Base-by-base conservation (phyloP, 2,797 vertebrate species). In the Alosa sapidissima region DNA sequence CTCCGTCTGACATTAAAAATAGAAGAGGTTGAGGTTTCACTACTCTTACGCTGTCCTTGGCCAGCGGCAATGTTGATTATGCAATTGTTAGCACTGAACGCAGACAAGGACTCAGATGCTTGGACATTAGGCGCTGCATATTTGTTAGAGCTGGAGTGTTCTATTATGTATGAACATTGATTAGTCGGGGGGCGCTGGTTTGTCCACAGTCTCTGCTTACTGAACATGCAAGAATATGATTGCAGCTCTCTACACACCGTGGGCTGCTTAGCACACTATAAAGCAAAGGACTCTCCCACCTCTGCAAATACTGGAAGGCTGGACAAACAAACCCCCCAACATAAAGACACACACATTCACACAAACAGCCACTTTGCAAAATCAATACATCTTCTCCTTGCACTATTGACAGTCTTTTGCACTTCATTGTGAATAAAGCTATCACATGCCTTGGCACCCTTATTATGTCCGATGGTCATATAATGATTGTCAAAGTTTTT, bases 151-250 rank as follows among this genome's bases (percentile, higher is more conserved):
- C 16, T 19, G 72, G 72, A 45, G 36, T 47, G 72, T 5, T 78
- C 72, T 47, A 78, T 78, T 78, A 78, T 78, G 72, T 7, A 78
- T 78, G 72, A 78, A 45, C 13, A 78, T 78, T 78, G 72, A 78
- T 78, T 78, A n/a, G 41, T 47, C 16, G 19, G 41, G 33, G 68
- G 11, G 13, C 65, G 36, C 28, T 45, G 33, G 33, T 75, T 75
- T 5, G 68, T 75, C 14, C 68, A 75, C 68, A 75, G 41, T 28
- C 72, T 78, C 16, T 45, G 72, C 16, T 14, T 21, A 9, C 14
- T 21, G 72, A 78, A 47, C 72, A 47, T 21, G 72, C 4, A 19
- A 19, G 36, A 75, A 14, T 75, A 47, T 21, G 19, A 78, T 36
- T 47, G 19, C 41, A 78, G 36, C 72, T 7, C 72, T 47, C 1